A percentile compares a stretch with the other conserved stretches of the same genome.
Conservation (phyloP, 2,888 invertebrate species). For the Encarsia formosa region DNA sequence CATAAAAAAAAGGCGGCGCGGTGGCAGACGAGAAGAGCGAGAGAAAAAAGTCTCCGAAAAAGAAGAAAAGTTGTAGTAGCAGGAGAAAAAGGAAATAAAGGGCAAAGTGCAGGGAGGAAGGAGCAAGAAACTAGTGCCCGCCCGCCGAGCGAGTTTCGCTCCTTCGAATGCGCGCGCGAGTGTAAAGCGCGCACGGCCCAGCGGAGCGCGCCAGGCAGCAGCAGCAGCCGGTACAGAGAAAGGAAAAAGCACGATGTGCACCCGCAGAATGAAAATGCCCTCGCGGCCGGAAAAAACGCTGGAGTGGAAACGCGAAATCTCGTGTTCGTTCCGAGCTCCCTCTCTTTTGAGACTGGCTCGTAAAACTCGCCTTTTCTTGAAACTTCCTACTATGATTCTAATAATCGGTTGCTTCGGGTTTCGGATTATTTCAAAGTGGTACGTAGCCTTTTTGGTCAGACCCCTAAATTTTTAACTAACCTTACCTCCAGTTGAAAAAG, state of each 20-base stretch:
- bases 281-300: conserved; percentile 21
- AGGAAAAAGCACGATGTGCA: conserved; percentile 16
- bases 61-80: not conserved
- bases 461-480: too few species aligned
- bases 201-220: not conserved
- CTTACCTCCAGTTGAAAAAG: too few species aligned
- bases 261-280: conserved; percentile 25
- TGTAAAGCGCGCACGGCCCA: conserved; percentile 8
- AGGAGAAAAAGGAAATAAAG: not conserved
- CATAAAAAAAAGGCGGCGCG: conserved; percentile 9
- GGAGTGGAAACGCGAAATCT: conserved; percentile 9
- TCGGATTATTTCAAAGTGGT: too few species aligned
- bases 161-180: conserved; percentile 19
- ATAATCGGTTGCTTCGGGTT: too few species aligned
- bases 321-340: conserved; percentile 1
- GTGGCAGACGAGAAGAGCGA: too few species aligned
- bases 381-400: too few species aligned
- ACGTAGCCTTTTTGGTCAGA: too few species aligned
- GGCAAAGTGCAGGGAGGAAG: not conserved
- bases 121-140: conserved; percentile 11
- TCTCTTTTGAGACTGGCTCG: not conserved
- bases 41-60: not conserved
- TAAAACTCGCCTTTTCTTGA: too few species aligned
- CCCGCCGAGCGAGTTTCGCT: conserved; percentile 14
- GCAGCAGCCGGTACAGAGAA: not conserved